Conservation (phyloP, 2,113 vertebrate species). For the Procavia capensis region DNA sequence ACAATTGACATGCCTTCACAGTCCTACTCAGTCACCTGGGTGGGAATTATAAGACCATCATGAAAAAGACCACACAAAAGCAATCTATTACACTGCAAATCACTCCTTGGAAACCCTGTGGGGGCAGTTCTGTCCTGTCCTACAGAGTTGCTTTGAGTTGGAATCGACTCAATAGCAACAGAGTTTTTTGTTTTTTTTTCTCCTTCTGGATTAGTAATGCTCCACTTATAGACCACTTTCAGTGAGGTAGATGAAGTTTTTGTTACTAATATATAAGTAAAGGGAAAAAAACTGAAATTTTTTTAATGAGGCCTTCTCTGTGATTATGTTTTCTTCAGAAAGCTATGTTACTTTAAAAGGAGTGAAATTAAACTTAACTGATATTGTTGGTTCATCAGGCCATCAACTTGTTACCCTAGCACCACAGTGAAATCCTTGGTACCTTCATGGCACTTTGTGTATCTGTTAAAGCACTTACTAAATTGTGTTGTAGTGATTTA, state of each 20-base stretch:
- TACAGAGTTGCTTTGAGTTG: too few relatives aligned
- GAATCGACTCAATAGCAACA: too few relatives aligned
- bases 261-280: constrained; percentile 48
- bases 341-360: constrained; percentile 38
- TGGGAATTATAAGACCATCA: too few relatives aligned
- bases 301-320: constrained; percentile 32
- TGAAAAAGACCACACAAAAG: too few relatives aligned
- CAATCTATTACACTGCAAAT: too few relatives aligned
- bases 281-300: not conserved
- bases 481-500: constrained; percentile 18
- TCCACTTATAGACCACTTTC: not conserved
- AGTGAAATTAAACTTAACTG: constrained; percentile 12
- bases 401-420: not conserved
- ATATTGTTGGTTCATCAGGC: not conserved
- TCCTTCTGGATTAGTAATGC: not conserved
- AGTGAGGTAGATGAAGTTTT: constrained; percentile 30
- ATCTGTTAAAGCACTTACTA: constrained; percentile 19
- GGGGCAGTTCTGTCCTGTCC: too few relatives aligned
- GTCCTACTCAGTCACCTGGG: too few relatives aligned
- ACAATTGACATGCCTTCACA: too few relatives aligned
- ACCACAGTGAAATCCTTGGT: not conserved
- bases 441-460: not conserved
- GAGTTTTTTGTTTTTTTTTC: too few relatives aligned
- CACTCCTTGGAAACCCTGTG: too few relatives aligned
- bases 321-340: constrained; percentile 26